A percentile compares a stretch with the other conserved stretches of the same genome.
These are phyloP conservation scores for Epinotia bilunana DNA, from an alignment of 2,888 invertebrate species.

Conservation along the genomic window DNA sequence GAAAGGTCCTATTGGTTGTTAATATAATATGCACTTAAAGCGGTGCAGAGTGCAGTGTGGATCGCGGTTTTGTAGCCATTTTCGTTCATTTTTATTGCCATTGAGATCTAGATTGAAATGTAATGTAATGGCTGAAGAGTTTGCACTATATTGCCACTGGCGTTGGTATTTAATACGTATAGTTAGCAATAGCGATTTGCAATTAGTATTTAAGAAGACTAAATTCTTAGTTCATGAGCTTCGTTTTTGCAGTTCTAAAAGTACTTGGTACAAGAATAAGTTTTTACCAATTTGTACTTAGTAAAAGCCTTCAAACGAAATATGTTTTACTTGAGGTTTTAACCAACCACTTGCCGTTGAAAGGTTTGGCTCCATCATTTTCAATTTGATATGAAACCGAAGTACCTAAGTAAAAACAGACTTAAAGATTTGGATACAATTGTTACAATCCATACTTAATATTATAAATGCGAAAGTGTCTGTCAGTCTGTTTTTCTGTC, in stretches of 20 bases:
- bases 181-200: slow-evolving; percentile 7
- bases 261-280: too few species aligned
- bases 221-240: neutral
- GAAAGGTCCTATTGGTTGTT: neutral
- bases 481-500: too few species aligned
- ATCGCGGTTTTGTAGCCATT: slow-evolving; percentile 21
- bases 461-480: too few species aligned
- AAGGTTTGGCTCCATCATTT: too few species aligned
- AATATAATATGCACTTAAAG: neutral
- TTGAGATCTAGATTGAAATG: slow-evolving; percentile 38
- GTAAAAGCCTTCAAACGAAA: too few species aligned
- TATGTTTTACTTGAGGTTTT: too few species aligned
- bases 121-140: slow-evolving; percentile 32
- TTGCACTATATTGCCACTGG: slow-evolving; percentile 5
- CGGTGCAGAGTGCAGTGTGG: neutral
- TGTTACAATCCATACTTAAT: too few species aligned
- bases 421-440: neutral
- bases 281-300: too few species aligned
- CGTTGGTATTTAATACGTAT: neutral
- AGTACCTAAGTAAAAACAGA: neutral
- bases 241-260: neutral
- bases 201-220: slow-evolving; percentile 10
- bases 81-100: slow-evolving; percentile 30
- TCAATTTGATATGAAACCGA: neutral
- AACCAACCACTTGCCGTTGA: too few species aligned